Base-by-base conservation (phyloP, 1,140 invertebrate species). In the Ladona fulva region DNA sequence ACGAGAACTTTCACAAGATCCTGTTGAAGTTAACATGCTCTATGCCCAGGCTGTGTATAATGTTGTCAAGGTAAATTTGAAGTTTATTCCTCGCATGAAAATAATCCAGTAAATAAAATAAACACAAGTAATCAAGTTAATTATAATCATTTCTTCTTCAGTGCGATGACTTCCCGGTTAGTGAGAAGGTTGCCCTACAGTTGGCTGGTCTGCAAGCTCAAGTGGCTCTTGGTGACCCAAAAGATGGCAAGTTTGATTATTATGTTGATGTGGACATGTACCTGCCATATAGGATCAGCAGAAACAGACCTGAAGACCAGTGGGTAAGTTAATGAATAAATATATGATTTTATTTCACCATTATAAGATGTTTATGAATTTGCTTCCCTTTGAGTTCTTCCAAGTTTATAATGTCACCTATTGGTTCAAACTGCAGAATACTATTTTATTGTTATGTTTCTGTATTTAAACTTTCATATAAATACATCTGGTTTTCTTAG, bases 21-120 rank as follows among this genome's bases (percentile, higher is more conserved):
- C 95, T 0, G 94, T 98, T 0, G 96, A 99, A 88, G 94, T 98
- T 7, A 95, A 95, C 82, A 89, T 99, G 81, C 86, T 99, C 0
- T 99, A 97, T 87, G 94, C 96, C 59, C 96, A 98, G 86, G 96
- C 96, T 80, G 96, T 98, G 0, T 92, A 97, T 82, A 94, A 92
- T 83, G 95, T 98, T 74, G 96, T 98, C 8, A 96, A 96, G 89
- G 95, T 96, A 89, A 83, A 81, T 85, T 76, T 37, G 66, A 25
- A 3, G 19, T 42, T 42, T 22, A 29, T 24, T 78, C 22, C 1
- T 74, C 29, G 3, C 42, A 78, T 42, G 19, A 24, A 29, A 37
- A 19, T 78, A 42, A 7, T 78, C 22, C 25, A 19, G 12, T 59
- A 78, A 66, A 78, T 76, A 22, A 42, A 77, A 22, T 74, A 10